Evolutionary conservation across 2,797 vertebrate genomes (phyloP).

Genomic region (Helicolenus hilgendorfi): DNA sequence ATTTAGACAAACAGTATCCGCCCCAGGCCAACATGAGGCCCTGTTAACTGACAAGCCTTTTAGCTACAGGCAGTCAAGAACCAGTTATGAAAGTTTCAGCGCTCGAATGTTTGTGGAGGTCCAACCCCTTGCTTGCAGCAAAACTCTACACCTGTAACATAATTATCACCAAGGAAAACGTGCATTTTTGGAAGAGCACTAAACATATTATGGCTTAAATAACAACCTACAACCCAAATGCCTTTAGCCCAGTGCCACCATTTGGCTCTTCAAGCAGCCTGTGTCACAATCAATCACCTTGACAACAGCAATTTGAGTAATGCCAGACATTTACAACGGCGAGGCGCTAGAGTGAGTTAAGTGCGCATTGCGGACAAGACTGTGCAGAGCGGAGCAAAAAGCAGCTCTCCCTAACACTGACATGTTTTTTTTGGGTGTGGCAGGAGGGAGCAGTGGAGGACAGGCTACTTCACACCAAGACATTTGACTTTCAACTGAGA

Average conservation of each 20-base stretch:
- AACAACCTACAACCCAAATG: neutral
- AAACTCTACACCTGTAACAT: neutral
- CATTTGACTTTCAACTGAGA: conserved; percentile 51
- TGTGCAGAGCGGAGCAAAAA: conserved; percentile 25
- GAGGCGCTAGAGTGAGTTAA: conserved; percentile 1
- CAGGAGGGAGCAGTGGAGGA: conserved; percentile 67
- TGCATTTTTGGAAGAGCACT: neutral
- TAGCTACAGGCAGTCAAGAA: conserved; percentile 26
- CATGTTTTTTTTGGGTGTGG: conserved; percentile 87
- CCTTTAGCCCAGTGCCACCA: neutral
- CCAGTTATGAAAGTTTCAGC: conserved; percentile 21
- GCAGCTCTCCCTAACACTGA: conserved; percentile 35
- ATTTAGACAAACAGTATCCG: conserved; percentile 36
- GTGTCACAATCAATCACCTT: conserved; percentile 59
- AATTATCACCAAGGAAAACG: neutral
- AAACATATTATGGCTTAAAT: neutral
- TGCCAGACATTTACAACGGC: conserved; percentile 54
- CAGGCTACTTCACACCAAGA: conserved; percentile 33
- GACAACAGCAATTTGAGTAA: conserved; percentile 63
- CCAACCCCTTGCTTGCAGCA: neutral
- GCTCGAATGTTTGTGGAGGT: neutral
- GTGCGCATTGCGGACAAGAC: conserved; percentile 5
- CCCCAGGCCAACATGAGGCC: conserved; percentile 27
- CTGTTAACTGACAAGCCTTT: conserved; percentile 23
- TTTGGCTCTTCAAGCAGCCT: conserved; percentile 19